Base-by-base conservation (phyloP, 2,888 invertebrate genomes). In the Clunio marinus region DNA sequence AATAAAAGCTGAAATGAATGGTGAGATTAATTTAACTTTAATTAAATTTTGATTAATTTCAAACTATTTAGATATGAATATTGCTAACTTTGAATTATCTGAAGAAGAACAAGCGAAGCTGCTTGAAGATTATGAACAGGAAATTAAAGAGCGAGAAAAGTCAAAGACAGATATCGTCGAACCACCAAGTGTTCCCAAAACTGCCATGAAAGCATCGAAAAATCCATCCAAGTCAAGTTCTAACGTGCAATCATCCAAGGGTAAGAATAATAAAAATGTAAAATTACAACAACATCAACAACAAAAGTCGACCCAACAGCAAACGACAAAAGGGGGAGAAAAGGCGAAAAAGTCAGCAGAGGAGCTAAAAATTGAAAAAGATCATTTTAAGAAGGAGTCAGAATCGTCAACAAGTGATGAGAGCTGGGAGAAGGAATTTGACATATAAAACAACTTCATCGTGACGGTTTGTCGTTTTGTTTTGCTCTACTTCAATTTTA, bases 61-160 rank as follows among this genome's bases (percentile, higher is more conserved):
- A n/a, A n/a, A n/a, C n/a, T n/a, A n/a, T n/a, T n/a, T n/a, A 66
- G 66, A 55, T 28, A 20, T 66, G 27, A 86, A 86, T 75, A 86
- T 87, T 78, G 82, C 84, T 45, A 83, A 85, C 75, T 81, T 87
- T 69, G 87, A 87, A 77, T 77, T 88, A 68, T 84, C 87, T 2
- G 88, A 88, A 77, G 88, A 87, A 77, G 85, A 88, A 73, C 87
- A 88, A 75, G 87, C 80, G 2, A 78, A 86, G 73, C 80, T 88
- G 67, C 77, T 88, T 73, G 84, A 86, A 74, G 84, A 87, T 74
- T 88, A 88, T 75, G 87, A 88, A 75, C 83, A 81, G 70, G 88
- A 88, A 76, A 84, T 83, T 41, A 70, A 72, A 37, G 72, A 72
- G 63, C 67, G 72, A 4, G 72, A 72, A 35, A 71, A 70, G 35